A percentile compares a stretch with the other conserved stretches of the same genome.
phyloP scores from a whole-genome alignment of 1,140 invertebrate species.

The Anagrus nilaparvatae region DNA sequence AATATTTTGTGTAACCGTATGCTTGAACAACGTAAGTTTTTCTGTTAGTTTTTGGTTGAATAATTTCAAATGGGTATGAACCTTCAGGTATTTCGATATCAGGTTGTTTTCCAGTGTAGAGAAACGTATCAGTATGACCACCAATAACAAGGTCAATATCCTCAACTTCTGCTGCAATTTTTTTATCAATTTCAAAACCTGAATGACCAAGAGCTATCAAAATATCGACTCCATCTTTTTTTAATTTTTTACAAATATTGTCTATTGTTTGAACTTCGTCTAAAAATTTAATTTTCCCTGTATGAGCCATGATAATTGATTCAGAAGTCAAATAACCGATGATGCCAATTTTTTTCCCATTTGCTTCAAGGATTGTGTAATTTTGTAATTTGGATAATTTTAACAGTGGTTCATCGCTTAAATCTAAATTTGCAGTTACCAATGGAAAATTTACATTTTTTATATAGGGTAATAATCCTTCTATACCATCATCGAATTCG shows the following conservation, averaged over 20 bases:
- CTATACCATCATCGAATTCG: conserved; percentile 79
- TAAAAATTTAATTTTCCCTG: conserved; percentile 55
- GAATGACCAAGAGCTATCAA: conserved; percentile 85
- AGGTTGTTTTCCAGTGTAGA: too few species aligned
- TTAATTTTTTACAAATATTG: conserved; percentile 54
- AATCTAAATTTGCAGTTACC: conserved; percentile 67
- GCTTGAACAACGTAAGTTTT: too few species aligned
- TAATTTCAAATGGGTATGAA: conserved; percentile 64
- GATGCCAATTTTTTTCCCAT: conserved; percentile 61
- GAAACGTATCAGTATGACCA: too few species aligned
- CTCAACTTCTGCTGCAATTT: too few species aligned
- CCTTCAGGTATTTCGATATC: conserved; percentile 53
- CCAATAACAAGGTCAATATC: too few species aligned
- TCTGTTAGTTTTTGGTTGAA: too few species aligned
- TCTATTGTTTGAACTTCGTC: conserved; percentile 64
- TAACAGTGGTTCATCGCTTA: conserved; percentile 53
- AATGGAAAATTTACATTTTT: conserved; percentile 58
- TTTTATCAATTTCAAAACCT: conserved; percentile 64
- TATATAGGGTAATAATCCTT: conserved; percentile 68
- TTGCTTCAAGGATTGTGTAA: conserved; percentile 56
- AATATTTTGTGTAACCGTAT: conserved; percentile 76
- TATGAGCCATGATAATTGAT: conserved; percentile 53
- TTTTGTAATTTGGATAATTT: conserved; percentile 41
- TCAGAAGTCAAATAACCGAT: conserved; percentile 83
- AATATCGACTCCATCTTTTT: conserved; percentile 62